Conservation (phyloP, 2,888 invertebrate species). For the Philhelius pedissequus region DNA sequence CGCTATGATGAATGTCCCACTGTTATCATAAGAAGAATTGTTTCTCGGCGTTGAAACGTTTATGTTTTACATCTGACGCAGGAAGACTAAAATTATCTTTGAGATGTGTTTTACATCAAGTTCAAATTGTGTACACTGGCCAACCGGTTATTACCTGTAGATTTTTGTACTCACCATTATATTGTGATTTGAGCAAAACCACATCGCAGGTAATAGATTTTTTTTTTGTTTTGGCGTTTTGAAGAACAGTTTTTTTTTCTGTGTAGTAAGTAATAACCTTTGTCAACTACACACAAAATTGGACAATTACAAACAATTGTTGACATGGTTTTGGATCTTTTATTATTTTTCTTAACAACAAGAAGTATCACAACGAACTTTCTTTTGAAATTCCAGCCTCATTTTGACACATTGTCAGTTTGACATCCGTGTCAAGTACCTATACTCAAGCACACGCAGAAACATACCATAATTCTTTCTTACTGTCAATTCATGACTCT, state of each 20-base stretch:
- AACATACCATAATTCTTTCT: not conserved
- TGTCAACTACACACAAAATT: not conserved
- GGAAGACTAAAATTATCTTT: not conserved
- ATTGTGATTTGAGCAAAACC: not conserved
- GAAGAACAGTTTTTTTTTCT: not conserved
- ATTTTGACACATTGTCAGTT: not conserved
- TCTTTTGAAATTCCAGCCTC: not conserved
- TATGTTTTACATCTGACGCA: not conserved
- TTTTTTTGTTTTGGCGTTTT: not conserved
- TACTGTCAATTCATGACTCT: not conserved
- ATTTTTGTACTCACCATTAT: not conserved
- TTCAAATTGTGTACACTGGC: not conserved
- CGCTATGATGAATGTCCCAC: not conserved
- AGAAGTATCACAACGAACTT: not conserved
- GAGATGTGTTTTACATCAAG: not conserved
- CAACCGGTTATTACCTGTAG: not conserved
- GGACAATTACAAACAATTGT: constrained; percentile 8
- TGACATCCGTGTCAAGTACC: constrained; percentile 12
- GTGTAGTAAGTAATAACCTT: not conserved
- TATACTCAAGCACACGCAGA: not conserved
- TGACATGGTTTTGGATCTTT: not conserved
- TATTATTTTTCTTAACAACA: not conserved
- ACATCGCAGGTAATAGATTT: not conserved
- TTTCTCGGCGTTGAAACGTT: not conserved
- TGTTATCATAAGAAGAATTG: not conserved